Evolutionary conservation across 2,797 vertebrate species (phyloP).

Genomic region (Urocyon cinereoargenteus): DNA sequence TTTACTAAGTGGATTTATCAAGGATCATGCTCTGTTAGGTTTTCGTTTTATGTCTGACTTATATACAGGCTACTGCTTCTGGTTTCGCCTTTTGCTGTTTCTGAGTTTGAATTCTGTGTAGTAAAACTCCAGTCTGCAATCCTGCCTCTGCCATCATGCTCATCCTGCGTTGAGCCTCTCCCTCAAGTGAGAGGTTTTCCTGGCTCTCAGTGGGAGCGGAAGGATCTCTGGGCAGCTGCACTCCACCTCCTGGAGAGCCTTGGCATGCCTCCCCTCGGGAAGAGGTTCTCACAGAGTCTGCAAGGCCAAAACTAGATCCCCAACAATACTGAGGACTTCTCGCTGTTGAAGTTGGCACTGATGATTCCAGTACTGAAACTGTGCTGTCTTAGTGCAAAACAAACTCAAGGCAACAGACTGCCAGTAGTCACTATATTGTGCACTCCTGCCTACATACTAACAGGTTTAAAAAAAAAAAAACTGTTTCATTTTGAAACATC

Average conservation of each 20-base stretch:
- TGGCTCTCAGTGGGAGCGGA: neutral
- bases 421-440: no score
- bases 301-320: neutral
- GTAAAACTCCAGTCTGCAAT: neutral
- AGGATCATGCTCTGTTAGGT: neutral
- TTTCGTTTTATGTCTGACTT: neutral
- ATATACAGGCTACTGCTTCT: neutral
- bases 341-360: neutral
- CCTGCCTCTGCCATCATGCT: neutral
- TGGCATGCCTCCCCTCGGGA: neutral
- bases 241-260: neutral
- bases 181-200: neutral
- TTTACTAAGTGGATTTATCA: neutral
- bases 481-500: neutral
- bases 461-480: neutral
- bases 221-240: neutral
- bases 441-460: neutral
- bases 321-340: neutral
- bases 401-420: neutral
- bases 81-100: neutral
- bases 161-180: neutral
- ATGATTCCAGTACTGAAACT: neutral
- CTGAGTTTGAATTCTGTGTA: neutral
- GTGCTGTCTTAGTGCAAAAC: neutral
- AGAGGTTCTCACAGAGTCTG: neutral